Conservation (phyloP, 2,113 vertebrate species). For the Sarotherodon lohbergeri region DNA sequence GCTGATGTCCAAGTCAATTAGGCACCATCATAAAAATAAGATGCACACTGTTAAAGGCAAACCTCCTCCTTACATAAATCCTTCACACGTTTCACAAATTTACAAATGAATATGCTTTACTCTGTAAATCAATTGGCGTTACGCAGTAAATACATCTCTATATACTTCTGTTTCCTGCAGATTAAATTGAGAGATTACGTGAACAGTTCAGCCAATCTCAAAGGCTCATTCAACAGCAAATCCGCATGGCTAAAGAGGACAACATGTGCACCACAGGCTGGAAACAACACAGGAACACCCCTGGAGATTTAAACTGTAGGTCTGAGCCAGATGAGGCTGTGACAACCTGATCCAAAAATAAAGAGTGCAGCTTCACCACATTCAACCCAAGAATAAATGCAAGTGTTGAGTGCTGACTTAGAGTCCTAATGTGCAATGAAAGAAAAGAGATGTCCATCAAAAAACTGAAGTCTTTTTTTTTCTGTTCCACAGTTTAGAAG, state of each 20-base stretch:
- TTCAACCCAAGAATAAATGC: not conserved
- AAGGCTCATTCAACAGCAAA: not conserved
- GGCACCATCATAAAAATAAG: not conserved
- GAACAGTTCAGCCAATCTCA: not conserved
- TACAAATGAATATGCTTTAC: not conserved
- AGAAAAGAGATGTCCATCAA: not conserved
- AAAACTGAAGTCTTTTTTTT: not conserved
- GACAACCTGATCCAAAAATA: not conserved
- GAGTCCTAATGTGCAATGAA: not conserved
- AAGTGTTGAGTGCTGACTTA: not conserved
- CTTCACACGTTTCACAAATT: not conserved
- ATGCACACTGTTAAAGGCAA: not conserved
- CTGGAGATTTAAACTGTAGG: not conserved
- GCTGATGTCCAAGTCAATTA: not conserved
- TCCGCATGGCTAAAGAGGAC: not conserved
- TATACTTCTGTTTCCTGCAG: not conserved
- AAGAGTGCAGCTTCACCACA: not conserved
- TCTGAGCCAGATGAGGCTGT: conserved; percentile 8
- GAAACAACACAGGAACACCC: not conserved
- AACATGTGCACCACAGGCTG: not conserved
- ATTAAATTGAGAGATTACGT: not conserved
- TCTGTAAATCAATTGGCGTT: not conserved
- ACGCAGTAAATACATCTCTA: not conserved
- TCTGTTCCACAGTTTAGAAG: not conserved
- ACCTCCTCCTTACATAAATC: not conserved